These are phyloP conservation scores for Meloe dianella DNA, from an alignment of 2,888 invertebrate genomes.

Conservation along the genomic window DNA sequence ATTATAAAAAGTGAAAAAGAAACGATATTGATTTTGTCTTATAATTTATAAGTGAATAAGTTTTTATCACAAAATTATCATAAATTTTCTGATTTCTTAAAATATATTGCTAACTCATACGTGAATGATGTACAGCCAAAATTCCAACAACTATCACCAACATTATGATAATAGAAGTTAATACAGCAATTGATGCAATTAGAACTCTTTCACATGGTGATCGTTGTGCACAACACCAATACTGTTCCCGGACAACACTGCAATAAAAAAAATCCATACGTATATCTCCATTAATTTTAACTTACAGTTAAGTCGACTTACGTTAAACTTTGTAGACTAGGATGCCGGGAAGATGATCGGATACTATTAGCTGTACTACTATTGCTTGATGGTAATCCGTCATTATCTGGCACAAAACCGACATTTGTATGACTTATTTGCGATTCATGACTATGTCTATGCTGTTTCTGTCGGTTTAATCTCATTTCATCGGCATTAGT, in stretches of 20 bases:
- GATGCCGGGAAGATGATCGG: not conserved
- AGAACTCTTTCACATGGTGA: slow-evolving; percentile 54
- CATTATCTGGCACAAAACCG: not conserved
- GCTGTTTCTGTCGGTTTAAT: not conserved
- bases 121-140: not conserved
- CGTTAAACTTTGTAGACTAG: not conserved
- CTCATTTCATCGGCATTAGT: not conserved
- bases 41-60: not conserved
- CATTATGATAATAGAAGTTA: slow-evolving; percentile 53
- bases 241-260: slow-evolving; percentile 55
- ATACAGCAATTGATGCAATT: slow-evolving; percentile 51
- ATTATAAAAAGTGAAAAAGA: too few relatives aligned
- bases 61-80: slow-evolving; percentile 8
- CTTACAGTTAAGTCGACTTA: not conserved
- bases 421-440: not conserved
- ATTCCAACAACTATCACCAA: slow-evolving; percentile 47
- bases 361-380: slow-evolving; percentile 12
- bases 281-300: not conserved
- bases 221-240: slow-evolving; percentile 57
- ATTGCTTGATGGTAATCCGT: not conserved
- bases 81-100: not conserved
- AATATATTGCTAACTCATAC: not conserved
- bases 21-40: too few relatives aligned
- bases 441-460: not conserved
- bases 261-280: not conserved